These are phyloP conservation scores for Hippoglossus hippoglossus DNA, from an alignment of 2,797 vertebrate species.

Conservation along the genomic window DNA sequence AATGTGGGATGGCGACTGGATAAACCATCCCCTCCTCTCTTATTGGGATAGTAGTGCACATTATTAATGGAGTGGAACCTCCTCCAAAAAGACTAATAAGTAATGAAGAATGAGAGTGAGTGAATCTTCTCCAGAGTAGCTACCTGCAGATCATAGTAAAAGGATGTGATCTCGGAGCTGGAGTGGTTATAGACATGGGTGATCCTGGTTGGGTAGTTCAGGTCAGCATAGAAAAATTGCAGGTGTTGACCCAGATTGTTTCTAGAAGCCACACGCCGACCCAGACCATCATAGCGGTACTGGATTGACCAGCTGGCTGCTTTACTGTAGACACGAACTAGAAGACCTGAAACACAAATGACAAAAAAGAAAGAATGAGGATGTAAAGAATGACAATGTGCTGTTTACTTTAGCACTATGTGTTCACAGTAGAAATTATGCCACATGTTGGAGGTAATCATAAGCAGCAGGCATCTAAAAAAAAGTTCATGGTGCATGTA, in stretches of 20 bases:
- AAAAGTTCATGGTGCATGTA: too few species aligned
- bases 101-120: too few species aligned
- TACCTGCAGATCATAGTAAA: slow-evolving; percentile 94
- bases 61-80: slow-evolving; percentile 30
- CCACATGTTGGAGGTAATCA: too few species aligned
- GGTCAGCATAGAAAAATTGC: slow-evolving; percentile 98
- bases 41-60: slow-evolving; percentile 23
- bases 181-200: slow-evolving; percentile 99
- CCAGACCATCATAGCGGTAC: slow-evolving; percentile 96
- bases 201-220: slow-evolving; percentile 96
- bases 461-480: too few species aligned
- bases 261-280: slow-evolving; percentile 92
- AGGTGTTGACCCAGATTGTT: slow-evolving; percentile 96
- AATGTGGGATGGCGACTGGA: slow-evolving; percentile 4
- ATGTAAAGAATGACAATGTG: background rate
- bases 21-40: background rate
- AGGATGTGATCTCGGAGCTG: slow-evolving; percentile 97
- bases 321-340: slow-evolving; percentile 97
- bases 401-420: too few species aligned
- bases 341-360: slow-evolving; percentile 81
- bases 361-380: background rate
- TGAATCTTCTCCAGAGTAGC: background rate
- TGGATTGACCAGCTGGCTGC: slow-evolving; percentile 96
- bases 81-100: background rate
- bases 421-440: too few species aligned